Conservation (phyloP, 2,113 vertebrate species). For the Crotophaga sulcirostris region DNA sequence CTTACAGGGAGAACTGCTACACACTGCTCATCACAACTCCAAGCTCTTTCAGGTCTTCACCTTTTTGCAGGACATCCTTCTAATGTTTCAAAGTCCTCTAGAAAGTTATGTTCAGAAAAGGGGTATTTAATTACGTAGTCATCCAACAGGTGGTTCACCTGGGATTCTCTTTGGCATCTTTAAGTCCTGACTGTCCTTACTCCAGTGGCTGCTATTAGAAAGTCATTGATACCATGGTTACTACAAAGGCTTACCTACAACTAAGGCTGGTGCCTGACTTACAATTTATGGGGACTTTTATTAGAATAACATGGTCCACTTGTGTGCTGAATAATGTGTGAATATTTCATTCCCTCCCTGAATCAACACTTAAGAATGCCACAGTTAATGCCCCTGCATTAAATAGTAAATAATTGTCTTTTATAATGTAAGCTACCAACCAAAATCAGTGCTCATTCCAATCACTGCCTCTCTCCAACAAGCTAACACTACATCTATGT, state of each 20-base stretch:
- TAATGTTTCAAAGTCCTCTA: background rate
- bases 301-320: background rate
- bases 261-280: background rate
- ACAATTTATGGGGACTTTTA: background rate
- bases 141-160: background rate
- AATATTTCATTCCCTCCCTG: background rate
- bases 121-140: background rate
- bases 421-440: background rate
- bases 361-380: background rate
- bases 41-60: background rate
- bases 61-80: background rate
- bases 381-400: background rate
- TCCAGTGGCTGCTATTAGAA: background rate
- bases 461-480: background rate
- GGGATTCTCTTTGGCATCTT: background rate
- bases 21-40: background rate
- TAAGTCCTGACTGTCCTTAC: background rate
- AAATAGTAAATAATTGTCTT: conserved; percentile 13
- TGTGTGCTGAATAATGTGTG: background rate
- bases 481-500: background rate
- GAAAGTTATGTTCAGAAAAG: background rate
- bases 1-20: background rate
- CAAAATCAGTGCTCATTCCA: background rate
- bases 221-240: background rate
- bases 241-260: background rate